These are phyloP conservation scores for Cossypha polioptera DNA, from an alignment of 2,797 vertebrate species.

Conservation along the genomic window DNA sequence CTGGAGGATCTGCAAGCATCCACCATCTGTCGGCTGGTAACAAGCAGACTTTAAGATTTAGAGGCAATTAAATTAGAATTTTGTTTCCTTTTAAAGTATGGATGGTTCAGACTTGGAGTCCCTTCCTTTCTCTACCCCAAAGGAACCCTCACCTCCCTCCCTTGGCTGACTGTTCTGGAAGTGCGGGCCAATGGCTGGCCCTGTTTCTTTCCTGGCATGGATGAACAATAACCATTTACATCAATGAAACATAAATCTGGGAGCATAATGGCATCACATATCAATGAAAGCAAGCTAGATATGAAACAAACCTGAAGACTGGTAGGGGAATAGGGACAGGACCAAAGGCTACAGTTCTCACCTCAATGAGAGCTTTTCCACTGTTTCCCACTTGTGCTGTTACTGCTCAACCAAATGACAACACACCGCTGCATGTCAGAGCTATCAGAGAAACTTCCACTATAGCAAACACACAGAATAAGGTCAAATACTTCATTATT, in stretches of 20 bases:
- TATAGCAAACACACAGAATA: not conserved
- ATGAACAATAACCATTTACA: not conserved
- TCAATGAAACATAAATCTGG: slow-evolving; percentile 23
- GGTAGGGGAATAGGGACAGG: not conserved
- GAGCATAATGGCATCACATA: not conserved
- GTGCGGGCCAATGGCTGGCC: not conserved
- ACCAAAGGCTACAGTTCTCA: not conserved
- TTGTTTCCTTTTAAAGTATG: slow-evolving; percentile 33
- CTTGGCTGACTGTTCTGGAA: not conserved
- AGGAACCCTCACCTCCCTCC: not conserved
- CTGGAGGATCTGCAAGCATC: slow-evolving; percentile 32
- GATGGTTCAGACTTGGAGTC: not conserved
- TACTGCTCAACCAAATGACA: not conserved
- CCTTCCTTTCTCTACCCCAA: slow-evolving; percentile 2
- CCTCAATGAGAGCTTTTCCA: not conserved
- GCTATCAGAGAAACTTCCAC: not conserved
- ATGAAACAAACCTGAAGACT: not conserved
- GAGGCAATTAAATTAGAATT: slow-evolving; percentile 60
- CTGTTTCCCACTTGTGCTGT: not conserved
- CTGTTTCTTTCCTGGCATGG: slow-evolving; percentile 11
- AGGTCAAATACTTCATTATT: not conserved
- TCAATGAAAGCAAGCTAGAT: not conserved
- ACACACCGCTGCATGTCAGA: not conserved
- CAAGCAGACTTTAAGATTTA: slow-evolving; percentile 53
- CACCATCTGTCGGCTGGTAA: slow-evolving; percentile 54